phyloP scores from a whole-genome alignment of 2,797 vertebrate genomes.

The Nannoperca australis region DNA sequence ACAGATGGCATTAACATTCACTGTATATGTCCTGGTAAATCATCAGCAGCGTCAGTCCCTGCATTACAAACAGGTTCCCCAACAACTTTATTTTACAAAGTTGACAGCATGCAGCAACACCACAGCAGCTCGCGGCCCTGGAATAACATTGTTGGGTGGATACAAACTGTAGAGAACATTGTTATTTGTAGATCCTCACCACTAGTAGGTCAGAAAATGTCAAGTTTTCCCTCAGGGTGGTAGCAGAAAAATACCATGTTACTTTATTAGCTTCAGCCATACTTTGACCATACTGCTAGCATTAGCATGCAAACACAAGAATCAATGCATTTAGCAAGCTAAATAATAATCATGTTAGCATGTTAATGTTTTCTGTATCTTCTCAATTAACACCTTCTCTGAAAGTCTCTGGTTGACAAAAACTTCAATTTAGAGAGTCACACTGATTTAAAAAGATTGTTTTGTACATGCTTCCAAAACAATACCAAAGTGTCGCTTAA shows the following conservation, averaged over 20 bases:
- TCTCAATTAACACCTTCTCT: background rate
- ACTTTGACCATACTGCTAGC: background rate
- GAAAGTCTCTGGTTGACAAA: background rate
- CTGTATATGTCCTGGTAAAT: constrained; percentile 43
- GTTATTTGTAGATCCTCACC: constrained; percentile 18
- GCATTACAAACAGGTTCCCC: constrained; percentile 53
- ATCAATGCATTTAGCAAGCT: background rate
- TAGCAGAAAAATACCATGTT: constrained; percentile 11
- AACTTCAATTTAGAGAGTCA: background rate
- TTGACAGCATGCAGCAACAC: constrained; percentile 23
- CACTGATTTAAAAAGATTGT: background rate
- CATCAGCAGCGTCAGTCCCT: constrained; percentile 20
- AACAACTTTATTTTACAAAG: constrained; percentile 37
- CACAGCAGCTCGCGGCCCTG: background rate
- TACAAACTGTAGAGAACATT: background rate
- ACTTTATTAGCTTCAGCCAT: background rate
- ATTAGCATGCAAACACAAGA: background rate
- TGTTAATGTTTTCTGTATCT: background rate
- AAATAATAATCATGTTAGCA: background rate
- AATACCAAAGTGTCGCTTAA: background rate
- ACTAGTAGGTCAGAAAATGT: constrained; percentile 11
- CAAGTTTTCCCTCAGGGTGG: constrained; percentile 14
- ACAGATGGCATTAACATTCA: constrained; percentile 54
- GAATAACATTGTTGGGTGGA: background rate
- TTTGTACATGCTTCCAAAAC: constrained; percentile 1